Conservation (phyloP, 2,113 vertebrate species). For the Corythaeola cristata region DNA sequence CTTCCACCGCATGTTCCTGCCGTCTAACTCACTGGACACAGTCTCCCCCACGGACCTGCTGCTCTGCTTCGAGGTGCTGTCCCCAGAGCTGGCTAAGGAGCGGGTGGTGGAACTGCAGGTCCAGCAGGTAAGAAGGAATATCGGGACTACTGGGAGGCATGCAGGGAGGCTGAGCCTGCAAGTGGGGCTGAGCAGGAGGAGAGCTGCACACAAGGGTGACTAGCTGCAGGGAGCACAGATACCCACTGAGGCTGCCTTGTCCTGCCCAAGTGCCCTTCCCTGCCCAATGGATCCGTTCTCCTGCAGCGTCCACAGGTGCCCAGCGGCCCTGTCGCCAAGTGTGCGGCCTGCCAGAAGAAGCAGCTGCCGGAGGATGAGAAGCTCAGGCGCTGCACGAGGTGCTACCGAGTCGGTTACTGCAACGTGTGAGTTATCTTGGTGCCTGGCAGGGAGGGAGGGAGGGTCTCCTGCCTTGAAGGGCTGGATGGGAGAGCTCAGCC, state of each 20-base stretch:
- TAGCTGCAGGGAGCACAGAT: rapidly evolving
- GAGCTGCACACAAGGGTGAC: not conserved
- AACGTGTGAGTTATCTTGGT: constrained; percentile 86
- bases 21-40: constrained; percentile 86
- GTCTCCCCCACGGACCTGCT: constrained; percentile 86
- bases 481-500: not conserved
- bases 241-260: not conserved
- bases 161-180: not conserved
- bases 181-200: not conserved
- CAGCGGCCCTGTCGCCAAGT: constrained; percentile 89
- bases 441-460: not conserved
- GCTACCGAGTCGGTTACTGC: constrained; percentile 97
- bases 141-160: not conserved
- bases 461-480: not conserved
- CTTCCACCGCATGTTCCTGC: constrained; percentile 88
- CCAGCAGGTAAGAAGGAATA: constrained; percentile 83
- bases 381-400: constrained; percentile 92
- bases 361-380: constrained; percentile 92
- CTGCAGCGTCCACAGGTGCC: constrained; percentile 91
- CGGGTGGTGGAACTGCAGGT: constrained; percentile 89
- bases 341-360: constrained; percentile 92
- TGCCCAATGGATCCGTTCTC: not conserved
- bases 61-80: constrained; percentile 95
- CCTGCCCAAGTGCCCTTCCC: not conserved
- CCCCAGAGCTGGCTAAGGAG: constrained; percentile 93